Base-by-base conservation (phyloP, 1,140 invertebrate species). In the Camponotus vicinus region DNA sequence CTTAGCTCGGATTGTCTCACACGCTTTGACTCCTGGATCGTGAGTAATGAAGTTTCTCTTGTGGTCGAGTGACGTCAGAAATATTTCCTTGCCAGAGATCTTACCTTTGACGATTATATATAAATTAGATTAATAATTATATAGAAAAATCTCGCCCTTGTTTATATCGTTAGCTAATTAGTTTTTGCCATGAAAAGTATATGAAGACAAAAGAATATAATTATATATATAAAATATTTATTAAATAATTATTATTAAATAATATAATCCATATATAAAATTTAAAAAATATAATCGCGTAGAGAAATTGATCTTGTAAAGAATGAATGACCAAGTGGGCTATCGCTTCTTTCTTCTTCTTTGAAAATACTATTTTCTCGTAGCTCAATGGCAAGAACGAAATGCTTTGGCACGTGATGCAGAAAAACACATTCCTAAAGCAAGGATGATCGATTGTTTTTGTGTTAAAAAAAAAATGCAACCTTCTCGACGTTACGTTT, bases 361-460 rank as follows among this genome's bases (percentile, higher is more conserved):
- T 73, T 73, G 79, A 83, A 75, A 57, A 83, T 75, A 73, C 1
- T 49, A 49, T 83, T 83, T 83, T 73, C 69, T 73, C 55, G 37
- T 11, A 45, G 78, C 49, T 59, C 67, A 59, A 57, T 57, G 52
- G 21, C 49, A 34, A 40, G 63, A 67, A 18, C 32, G 21, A 61
- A 55, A 32, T 11, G 34, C 64, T 6, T 13, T 34, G 15, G 18
- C 27, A 34, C 37, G 55, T 61, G 79, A 73, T 82, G 18, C 40
- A 42, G 27, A 63, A 40, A 73, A 82, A 61, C 18, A 18, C 21
- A 40, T 63, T 63, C 69, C 49, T 37, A 57, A 61, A 34, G 55
- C 55, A 9, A 63, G 27, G 32, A 21, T 40, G 42, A 73, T 71
- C 42, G 40, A 83, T 45, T 55, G 21, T 45, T 4, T 15, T 45